Evolutionary conservation across 2,797 vertebrate genomes (phyloP), one percentile per base, ranked within the genome.

Genomic region (Silurus lanzhouensis): DNA sequence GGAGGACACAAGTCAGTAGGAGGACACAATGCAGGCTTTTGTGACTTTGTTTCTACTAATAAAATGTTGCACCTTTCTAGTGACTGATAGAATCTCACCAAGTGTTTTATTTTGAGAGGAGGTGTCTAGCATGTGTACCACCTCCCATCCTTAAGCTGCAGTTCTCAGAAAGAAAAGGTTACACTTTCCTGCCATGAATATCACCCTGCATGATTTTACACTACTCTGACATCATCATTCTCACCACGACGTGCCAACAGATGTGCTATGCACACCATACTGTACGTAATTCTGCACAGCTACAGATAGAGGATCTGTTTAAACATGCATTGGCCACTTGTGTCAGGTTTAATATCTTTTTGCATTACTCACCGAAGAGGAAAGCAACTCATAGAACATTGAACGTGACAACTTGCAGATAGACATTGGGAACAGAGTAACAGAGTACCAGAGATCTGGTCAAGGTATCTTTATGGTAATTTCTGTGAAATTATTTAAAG

Each of bases 301-400:
- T 63, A 58, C 66, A 84, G 72, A 82, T 64, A 82, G 67, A 74
- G 77, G 52, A 89, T 86, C 80, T 80, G 84, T 88, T 85, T 76
- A 79, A 85, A 82, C 85, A 88, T 64, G 66, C 66, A 70, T 52
- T 75, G 67, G 87, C 71, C 81, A 84, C 80, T 84, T 85, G 81
- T 88, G 90, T 87, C 90, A 85, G 10, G 76, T 80, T 80, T 84
- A 87, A 88, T 89, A 86, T 63, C 74, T 88, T 83, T 84, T 87
- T 85, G 82, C 88, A 88, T 89, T 88, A 89, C 90, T 90, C 88
- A 90, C 76, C 77, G 85, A 84, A 85, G 22, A 70, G 44, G 68
- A 86, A 85, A 71, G 46, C 66, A 85, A 67, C 76, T 84, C 82
- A n/a, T 48, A 75, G 68, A 27, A 67, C 78, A 87, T 79, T 10